Conservation (phyloP, 2,888 invertebrate species). For the Metallyticus violacea region DNA sequence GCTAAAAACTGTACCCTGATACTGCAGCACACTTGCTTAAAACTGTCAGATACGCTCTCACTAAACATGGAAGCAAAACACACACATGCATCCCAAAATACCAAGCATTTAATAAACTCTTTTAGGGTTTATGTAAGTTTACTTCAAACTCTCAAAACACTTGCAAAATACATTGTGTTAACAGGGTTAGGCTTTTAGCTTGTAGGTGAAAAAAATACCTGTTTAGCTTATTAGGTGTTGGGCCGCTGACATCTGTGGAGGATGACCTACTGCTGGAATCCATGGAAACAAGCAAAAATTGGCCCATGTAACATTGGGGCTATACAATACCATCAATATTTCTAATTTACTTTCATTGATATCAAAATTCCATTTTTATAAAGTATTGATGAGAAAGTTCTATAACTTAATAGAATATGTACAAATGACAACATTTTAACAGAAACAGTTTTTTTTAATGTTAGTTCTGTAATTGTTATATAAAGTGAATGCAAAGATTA, state of each 20-base stretch:
- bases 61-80: not conserved
- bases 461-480: not conserved
- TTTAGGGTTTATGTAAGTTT: not conserved
- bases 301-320: not conserved
- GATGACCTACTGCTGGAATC: conserved; percentile 35
- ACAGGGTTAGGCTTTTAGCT: not conserved
- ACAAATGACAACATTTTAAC: too few species aligned
- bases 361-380: not conserved
- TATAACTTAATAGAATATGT: too few species aligned
- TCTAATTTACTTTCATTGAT: not conserved
- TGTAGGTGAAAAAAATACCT: conserved; percentile 43
- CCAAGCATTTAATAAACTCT: not conserved
- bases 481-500: too few species aligned
- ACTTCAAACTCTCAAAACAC: not conserved
- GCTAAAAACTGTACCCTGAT: not conserved
- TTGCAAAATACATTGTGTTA: not conserved
- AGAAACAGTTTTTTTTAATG: too few species aligned
- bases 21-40: not conserved
- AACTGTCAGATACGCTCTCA: not conserved
- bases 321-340: not conserved
- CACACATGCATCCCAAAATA: not conserved
- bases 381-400: too few species aligned
- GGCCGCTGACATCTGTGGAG: conserved; percentile 39
- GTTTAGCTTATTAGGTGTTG: conserved; percentile 47
- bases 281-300: conserved; percentile 45